Evolutionary conservation across 1,140 invertebrate genomes (phyloP), one percentile per base, ranked within the genome.

Genomic region (Oscheius sp.): DNA sequence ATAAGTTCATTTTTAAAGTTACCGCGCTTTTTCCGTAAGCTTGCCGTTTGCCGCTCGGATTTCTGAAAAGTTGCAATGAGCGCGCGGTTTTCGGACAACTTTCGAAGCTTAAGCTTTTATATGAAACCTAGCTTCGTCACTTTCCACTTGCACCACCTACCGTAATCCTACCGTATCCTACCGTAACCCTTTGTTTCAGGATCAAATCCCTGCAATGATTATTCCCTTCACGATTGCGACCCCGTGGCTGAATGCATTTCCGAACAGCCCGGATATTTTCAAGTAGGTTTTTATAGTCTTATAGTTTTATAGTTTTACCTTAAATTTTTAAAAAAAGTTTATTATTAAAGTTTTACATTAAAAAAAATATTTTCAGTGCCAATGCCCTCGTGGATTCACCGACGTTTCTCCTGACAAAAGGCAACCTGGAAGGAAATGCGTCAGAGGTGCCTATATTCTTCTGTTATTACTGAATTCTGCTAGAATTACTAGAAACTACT

Each of bases 301-400:
- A 13, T n/a, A n/a, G n/a, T 26, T 23, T 23, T 23, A 7, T 55
- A 15, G 4, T 4, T 13, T 4, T 7, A 13, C 7, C 49, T 23
- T 13, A 23, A 55, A n/a, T n/a, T n/a, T n/a, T n/a, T n/a, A n/a
- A n/a, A n/a, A n/a, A n/a, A n/a, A n/a, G n/a, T n/a, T n/a, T n/a
- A n/a, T n/a, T n/a, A n/a, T n/a, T n/a, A n/a, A n/a, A n/a, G n/a
- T n/a, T n/a, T n/a, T n/a, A n/a, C n/a, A n/a, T n/a, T n/a, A n/a
- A n/a, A n/a, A n/a, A n/a, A n/a, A n/a, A n/a, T 84, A 78, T 42
- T 84, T 84, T 65, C 78, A 84, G 61, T 83, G 81, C 66, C 65
- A 75, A 68, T 83, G 82, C 75, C 82, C 82, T n/a, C 62, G 61
- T 36, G 83, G 83, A 35, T 84, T 77, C 58, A 70, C 76, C 7